Evolutionary conservation across 1,140 invertebrate species (phyloP), one percentile per base, ranked within the genome.

Genomic region (Drosophila bocqueti): DNA sequence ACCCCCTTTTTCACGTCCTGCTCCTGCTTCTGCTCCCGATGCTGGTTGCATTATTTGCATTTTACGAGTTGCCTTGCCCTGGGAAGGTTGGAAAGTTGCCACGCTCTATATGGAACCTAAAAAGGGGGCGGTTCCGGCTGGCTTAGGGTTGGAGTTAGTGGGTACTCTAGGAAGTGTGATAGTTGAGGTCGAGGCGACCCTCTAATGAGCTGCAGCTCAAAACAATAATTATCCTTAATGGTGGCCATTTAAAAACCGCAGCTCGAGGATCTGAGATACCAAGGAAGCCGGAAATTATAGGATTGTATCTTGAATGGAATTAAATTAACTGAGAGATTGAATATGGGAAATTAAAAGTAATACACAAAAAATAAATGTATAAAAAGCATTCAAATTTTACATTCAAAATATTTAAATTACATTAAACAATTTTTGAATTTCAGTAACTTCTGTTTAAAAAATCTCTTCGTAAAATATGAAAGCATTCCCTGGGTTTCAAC

Each of bases 11-110:
- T 9, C 26, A 24, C 26, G 9, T 42, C 38, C 67, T 24, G n/a
- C 49, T 43, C 2, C 16, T 38, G 31, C 61, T 47, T 7, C 24
- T 29, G 36, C 9, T 34, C 63, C 34, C 24, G 31, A 55, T 66
- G 60, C 43, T 72, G 76, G 54, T 68, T 90, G 85, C 85, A 89
- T 90, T 90, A 89, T 89, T 89, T 89, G 84, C 84, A 89, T 89
- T 87, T 89, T 89, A 89, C 84, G 84, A 90, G 84, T 65, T 75
- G 81, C 85, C 73, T 79, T 75, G 79, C 77, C 29, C 38, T 52
- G 69, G 76, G 31, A 73, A 68, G 59, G 77, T 80, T 84, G 81
- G 83, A 89, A 77, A 76, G 66, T 74, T 86, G 83, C 80, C 83
- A 89, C 76, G 76, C 61, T 76, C 46, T 34, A 52, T 40, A 18